Base-by-base conservation (phyloP, 1,140 invertebrate genomes). In the Eurosta solidaginis region DNA sequence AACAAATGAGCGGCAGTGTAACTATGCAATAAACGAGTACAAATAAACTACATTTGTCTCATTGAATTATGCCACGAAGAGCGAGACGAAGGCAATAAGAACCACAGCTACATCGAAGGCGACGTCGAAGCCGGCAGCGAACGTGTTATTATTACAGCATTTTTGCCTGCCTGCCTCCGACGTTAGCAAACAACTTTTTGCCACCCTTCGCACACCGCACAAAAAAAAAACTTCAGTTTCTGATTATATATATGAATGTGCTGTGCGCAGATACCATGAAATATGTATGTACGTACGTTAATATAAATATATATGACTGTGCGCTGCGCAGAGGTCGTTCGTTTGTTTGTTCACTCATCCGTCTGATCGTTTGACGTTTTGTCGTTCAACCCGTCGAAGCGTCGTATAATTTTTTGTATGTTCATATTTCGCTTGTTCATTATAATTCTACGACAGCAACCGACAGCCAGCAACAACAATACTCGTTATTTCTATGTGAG, bases 361-460 rank as follows among this genome's bases (percentile, higher is more conserved):
- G 59, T 68, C 33, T 29, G n/a, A 20, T 36, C 5, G n/a, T 68
- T 20, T n/a, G 33, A 40, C 20, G 33, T 36, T 68, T 40, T 36
- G 59, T 9, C 36, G 59, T 20, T 20, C 59, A 68, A 68, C 59
- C 40, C 59, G 59, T 68, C 59, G 36, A 33, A 68, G 33, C 33
- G 54, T 63, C 17, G 33, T 40, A 33, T 68, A 14, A n/a, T 12
- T 68, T 68, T 68, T 40, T 68, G 20, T 68, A 4, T 68, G 20
- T 47, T 17, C 45, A 47, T 40, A 40, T 63, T 68, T 40, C 10
- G 59, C 33, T 68, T 68, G 59, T 68, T 68, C 59, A 68, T 68
- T 68, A 68, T 68, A 68, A 68, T 68, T 68, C 33, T 68, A 68
- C 59, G 36, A 68, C 33, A 68, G 59, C 33, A 14, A n/a, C 29